Percentiles rank a stretch among this genome's conserved stretches.
Conservation (phyloP, 1,140 invertebrate species). For the Goniozus legneri region DNA sequence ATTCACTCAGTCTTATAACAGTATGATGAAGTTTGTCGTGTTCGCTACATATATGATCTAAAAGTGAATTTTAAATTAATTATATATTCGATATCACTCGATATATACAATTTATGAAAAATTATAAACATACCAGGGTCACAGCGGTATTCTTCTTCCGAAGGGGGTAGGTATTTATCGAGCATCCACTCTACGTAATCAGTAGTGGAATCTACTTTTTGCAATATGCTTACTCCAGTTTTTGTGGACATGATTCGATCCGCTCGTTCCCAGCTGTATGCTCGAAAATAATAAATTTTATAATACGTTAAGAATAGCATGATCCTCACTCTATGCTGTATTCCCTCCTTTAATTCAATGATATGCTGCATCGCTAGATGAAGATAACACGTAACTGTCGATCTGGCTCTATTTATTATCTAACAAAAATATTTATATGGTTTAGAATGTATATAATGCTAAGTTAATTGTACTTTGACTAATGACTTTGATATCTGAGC, state of each 20-base stretch:
- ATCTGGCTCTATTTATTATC: slow-evolving; percentile 38
- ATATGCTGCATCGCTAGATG: slow-evolving; percentile 36
- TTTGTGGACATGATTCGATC: slow-evolving; percentile 43
- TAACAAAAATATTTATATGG: slow-evolving; percentile 20
- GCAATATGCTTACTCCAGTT: slow-evolving; percentile 40
- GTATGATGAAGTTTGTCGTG: slow-evolving; percentile 41
- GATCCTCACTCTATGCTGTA: slow-evolving; percentile 34
- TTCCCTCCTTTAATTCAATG: slow-evolving; percentile 37
- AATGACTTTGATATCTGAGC: too few relatives aligned
- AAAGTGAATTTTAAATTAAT: slow-evolving; percentile 3
- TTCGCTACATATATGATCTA: slow-evolving; percentile 36
- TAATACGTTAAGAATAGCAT: slow-evolving; percentile 40
- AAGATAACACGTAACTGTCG: slow-evolving; percentile 30
- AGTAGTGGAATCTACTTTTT: slow-evolving; percentile 39
- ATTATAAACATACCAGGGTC: slow-evolving; percentile 23
- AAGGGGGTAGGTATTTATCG: slow-evolving; percentile 38
- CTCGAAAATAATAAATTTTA: slow-evolving; percentile 38
- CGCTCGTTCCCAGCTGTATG: slow-evolving; percentile 44
- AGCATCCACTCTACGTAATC: slow-evolving; percentile 35
- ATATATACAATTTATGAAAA: neutral
- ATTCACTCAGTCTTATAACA: slow-evolving; percentile 37
- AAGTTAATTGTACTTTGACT: too few relatives aligned
- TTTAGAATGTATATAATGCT: neutral
- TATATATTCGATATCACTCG: slow-evolving; percentile 1
- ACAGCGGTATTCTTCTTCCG: slow-evolving; percentile 27